phyloP scores from a whole-genome alignment of 2,888 invertebrate species.

The Drosophila ochracea region DNA sequence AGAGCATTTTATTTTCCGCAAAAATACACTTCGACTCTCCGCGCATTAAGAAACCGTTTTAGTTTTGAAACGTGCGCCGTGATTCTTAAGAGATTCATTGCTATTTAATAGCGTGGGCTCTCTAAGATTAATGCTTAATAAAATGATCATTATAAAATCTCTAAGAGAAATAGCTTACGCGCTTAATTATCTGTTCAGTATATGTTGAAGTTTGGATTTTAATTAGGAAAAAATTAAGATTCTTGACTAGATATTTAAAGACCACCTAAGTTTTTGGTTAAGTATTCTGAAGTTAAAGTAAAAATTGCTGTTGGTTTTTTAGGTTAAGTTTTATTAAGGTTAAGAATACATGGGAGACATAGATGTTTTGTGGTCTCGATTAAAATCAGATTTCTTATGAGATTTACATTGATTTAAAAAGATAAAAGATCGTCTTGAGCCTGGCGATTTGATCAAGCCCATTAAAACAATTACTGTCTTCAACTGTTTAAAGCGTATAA shows the following conservation, averaged over 20 bases:
- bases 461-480: background rate
- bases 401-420: too few species aligned
- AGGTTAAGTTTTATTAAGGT: too few species aligned
- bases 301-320: background rate
- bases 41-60: background rate
- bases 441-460: too few species aligned
- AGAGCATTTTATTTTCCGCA: background rate
- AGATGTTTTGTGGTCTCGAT: too few species aligned
- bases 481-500: background rate
- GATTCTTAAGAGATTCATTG: background rate
- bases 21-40: background rate
- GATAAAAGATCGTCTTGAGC: too few species aligned
- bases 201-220: background rate
- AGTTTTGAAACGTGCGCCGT: background rate
- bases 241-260: background rate
- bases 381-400: too few species aligned
- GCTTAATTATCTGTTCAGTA: background rate
- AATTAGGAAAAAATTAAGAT: background rate
- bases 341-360: background rate
- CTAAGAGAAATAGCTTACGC: background rate
- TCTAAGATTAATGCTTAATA: background rate
- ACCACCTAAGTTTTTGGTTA: background rate
- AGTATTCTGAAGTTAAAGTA: accelerated
- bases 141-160: background rate
- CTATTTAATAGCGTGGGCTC: background rate